A percentile compares a stretch with the other conserved stretches of the same genome.
These are phyloP conservation scores for Metallyticus violacea DNA, from an alignment of 2,888 invertebrate genomes.

Conservation along the genomic window DNA sequence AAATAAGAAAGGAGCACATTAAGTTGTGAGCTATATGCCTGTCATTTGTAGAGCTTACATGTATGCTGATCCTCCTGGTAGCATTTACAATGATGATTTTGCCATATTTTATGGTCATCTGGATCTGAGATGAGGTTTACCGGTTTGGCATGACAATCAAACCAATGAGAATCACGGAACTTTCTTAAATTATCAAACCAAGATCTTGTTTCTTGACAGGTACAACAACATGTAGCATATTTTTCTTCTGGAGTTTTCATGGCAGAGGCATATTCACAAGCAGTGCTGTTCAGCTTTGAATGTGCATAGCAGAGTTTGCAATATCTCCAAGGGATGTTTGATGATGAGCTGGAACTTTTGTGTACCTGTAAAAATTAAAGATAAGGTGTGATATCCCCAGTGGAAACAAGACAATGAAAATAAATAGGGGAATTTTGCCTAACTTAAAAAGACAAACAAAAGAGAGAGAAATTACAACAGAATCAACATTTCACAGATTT, in stretches of 20 bases:
- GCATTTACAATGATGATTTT: not conserved
- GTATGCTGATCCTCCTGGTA: not conserved
- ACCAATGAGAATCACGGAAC: slow-evolving; percentile 29
- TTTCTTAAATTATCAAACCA: slow-evolving; percentile 28
- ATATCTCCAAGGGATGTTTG: not conserved
- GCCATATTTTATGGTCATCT: not conserved
- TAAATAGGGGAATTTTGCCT: too few relatives aligned
- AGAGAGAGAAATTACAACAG: too few relatives aligned
- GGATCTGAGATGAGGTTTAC: not conserved
- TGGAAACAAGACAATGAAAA: too few relatives aligned
- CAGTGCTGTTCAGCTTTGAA: not conserved
- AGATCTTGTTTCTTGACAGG: not conserved
- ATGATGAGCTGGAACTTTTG: not conserved
- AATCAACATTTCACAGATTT: too few relatives aligned
- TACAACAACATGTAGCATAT: not conserved
- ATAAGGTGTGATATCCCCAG: too few relatives aligned
- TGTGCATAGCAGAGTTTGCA: not conserved
- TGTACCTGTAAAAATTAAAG: not conserved
- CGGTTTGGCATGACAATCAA: slow-evolving; percentile 30
- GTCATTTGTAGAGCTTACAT: too few relatives aligned
- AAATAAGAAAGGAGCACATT: too few relatives aligned
- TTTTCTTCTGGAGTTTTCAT: not conserved
- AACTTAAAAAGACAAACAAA: too few relatives aligned
- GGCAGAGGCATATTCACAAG: not conserved
- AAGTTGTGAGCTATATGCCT: too few relatives aligned